Evolutionary conservation across 2,113 vertebrate genomes (phyloP).

Genomic region (Stigmatopora argus): DNA sequence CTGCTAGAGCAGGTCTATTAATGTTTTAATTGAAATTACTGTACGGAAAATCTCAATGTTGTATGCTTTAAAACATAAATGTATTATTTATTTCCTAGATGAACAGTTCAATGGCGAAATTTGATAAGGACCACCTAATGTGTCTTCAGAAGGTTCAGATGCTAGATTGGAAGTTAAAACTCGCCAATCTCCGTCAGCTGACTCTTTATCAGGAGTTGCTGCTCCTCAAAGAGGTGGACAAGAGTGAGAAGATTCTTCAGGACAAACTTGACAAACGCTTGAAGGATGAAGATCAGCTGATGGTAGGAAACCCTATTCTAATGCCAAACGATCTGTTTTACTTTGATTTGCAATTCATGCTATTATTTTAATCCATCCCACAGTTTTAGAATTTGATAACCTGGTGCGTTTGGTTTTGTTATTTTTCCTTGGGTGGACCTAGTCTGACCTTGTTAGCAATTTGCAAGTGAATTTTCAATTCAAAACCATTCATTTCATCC

Average conservation of each 20-base stretch:
- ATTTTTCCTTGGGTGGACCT: neutral
- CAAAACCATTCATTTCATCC: neutral
- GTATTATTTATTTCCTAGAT: constrained; percentile 65
- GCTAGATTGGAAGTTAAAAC: constrained; percentile 79
- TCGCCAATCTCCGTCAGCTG: constrained; percentile 74
- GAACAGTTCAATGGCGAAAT: constrained; percentile 64
- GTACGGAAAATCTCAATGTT: neutral
- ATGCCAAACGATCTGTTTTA: neutral
- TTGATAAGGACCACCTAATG: constrained; percentile 80
- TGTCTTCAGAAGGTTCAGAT: constrained; percentile 73
- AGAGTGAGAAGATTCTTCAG: constrained; percentile 76
- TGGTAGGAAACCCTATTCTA: constrained; percentile 31
- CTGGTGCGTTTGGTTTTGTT: neutral
- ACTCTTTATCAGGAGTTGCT: constrained; percentile 83
- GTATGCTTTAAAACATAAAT: neutral
- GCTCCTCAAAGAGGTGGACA: constrained; percentile 80
- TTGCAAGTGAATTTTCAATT: neutral
- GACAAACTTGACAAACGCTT: constrained; percentile 61
- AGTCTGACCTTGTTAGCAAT: neutral
- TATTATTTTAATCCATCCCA: neutral
- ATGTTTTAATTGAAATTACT: neutral
- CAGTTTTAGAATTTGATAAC: neutral
- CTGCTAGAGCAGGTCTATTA: constrained; percentile 77
- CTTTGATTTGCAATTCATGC: neutral
- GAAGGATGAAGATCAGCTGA: constrained; percentile 59